A percentile compares a stretch with the other conserved stretches of the same genome.
These are phyloP conservation scores for Strigamia crassipes DNA, from an alignment of 2,888 invertebrate genomes.

Conservation along the genomic window DNA sequence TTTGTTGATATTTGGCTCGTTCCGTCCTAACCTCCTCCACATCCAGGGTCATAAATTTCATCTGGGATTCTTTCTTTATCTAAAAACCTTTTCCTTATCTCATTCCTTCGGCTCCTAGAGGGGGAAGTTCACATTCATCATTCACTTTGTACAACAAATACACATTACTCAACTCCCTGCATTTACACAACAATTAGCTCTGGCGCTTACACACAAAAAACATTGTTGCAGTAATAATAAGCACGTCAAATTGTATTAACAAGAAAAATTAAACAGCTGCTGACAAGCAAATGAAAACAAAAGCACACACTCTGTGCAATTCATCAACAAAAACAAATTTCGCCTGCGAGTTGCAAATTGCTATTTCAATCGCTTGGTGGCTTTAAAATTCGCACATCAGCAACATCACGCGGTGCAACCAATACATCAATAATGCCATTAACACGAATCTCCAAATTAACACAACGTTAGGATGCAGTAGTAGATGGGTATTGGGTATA, in stretches of 20 bases:
- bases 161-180: conserved; percentile 33
- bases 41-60: conserved; percentile 37
- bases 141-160: conserved; percentile 38
- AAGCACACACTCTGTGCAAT: neutral
- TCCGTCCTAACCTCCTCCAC: conserved; percentile 6
- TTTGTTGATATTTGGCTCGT: conserved; percentile 42
- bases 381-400: neutral
- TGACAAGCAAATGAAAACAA: neutral
- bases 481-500: neutral
- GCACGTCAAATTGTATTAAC: neutral
- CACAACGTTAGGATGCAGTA: conserved; percentile 1
- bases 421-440: conserved; percentile 33
- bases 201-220: neutral
- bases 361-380: neutral
- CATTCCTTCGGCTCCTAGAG: conserved; percentile 23
- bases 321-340: neutral
- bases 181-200: conserved; percentile 37
- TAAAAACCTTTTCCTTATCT: conserved; percentile 40
- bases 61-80: conserved; percentile 36
- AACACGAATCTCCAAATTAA: conserved; percentile 18
- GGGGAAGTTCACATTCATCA: conserved; percentile 42
- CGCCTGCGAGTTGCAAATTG: neutral
- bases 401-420: neutral
- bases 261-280: neutral
- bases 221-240: neutral